Base-by-base conservation (phyloP, 2,113 vertebrate genomes). In the Trinectes maculatus region DNA sequence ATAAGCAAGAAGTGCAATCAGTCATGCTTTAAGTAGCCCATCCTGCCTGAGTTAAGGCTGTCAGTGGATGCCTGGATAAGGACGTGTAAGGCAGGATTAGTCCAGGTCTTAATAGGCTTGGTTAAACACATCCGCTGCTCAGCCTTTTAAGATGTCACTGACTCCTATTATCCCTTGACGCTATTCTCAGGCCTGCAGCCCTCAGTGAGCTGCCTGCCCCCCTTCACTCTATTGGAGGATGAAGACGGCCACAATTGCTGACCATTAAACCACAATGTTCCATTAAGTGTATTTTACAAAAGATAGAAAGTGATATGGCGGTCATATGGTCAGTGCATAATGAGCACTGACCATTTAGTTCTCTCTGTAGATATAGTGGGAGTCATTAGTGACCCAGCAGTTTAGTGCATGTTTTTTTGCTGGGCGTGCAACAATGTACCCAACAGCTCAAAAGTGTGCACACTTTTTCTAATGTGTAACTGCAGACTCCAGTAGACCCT, bases 41-140 rank as follows among this genome's bases (percentile, higher is more conserved):
- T 88, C 46, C 60, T 85, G 74, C 77, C 48, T 62, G 51, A 79
- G 79, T 88, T 83, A 74, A 90, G 79, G 54, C 76, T 83, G 80
- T 84, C 83, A 48, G 74, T 66, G 62, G 73, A 80, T 28, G 69
- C 60, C 77, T 65, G 83, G 86, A 87, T 91, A 83, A 89, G 82
- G 84, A 87, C 26, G 70, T 77, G 77, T 83, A 83, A 84, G 76
- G 85, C 84, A 77, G 85, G 87, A 90, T 91, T 91, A 89, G 89
- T 54, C 72, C 79, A 78, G 77, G 76, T 81, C 80, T 83, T 87
- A 89, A 89, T 86, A 90, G 88, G 87, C 87, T 90, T 89, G 86
- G 86, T 88, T 80, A 89, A 89, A 88, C 89, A 88, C 80, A 73
- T 84, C 77, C 66, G 78, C 84, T 73, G 80, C 86, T 82, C 60